Evolutionary conservation across 2,113 vertebrate species (phyloP).

Genomic region (Herpetotheres cachinnans): DNA sequence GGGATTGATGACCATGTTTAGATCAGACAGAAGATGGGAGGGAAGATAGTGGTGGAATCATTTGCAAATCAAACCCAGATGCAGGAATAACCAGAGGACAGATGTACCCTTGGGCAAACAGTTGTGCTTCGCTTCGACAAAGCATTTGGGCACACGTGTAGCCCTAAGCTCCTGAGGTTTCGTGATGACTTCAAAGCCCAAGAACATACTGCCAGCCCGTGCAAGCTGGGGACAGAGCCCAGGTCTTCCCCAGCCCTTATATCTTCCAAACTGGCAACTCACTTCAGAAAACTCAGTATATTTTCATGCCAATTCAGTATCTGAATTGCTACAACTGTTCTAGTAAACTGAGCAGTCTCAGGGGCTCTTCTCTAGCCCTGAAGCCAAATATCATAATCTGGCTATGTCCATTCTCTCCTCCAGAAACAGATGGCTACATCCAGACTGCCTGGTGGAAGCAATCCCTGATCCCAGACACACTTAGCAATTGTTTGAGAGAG

Average conservation of each 20-base stretch:
- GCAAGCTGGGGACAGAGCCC: not conserved
- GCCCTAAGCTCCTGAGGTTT: not conserved
- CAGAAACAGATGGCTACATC: not conserved
- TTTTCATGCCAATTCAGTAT: not conserved
- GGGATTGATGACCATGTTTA: not conserved
- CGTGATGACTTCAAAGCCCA: not conserved
- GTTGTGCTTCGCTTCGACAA: not conserved
- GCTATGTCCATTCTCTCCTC: not conserved
- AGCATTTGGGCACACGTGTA: not conserved
- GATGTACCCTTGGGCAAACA: not conserved
- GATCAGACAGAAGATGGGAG: not conserved
- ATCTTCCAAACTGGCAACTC: not conserved
- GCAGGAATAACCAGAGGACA: not conserved
- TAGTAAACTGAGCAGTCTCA: not conserved
- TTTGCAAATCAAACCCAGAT: not conserved
- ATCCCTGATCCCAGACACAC: not conserved
- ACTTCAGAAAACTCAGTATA: not conserved
- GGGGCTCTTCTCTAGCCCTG: not conserved
- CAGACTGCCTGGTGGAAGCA: not conserved
- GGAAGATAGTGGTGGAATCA: not conserved
- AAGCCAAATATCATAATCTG: not conserved
- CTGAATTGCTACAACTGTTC: not conserved
- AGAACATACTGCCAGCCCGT: not conserved
- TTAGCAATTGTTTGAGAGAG: not conserved
- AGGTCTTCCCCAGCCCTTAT: not conserved